Evolutionary conservation across 2,113 vertebrate species (phyloP).

Genomic region (Poecile atricapillus): DNA sequence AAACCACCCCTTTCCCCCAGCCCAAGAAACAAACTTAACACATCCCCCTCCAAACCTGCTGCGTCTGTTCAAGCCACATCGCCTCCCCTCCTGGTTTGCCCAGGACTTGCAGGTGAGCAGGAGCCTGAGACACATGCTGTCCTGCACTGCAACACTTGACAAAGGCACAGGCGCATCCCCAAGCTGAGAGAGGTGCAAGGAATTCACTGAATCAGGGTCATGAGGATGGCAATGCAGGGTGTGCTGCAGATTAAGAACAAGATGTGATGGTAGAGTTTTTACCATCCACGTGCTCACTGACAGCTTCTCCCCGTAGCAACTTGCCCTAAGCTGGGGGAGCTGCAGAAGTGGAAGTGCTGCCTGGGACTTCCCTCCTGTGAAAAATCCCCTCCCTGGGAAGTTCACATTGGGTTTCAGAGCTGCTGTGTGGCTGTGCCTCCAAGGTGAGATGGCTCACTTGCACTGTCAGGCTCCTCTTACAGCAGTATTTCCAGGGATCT

Average conservation of each 20-base stretch:
- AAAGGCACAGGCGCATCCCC: rapidly evolving
- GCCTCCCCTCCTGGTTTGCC: not conserved
- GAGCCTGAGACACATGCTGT: not conserved
- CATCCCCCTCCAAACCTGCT: not conserved
- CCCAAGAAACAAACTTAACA: not conserved
- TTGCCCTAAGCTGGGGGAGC: not conserved
- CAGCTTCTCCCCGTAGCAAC: not conserved
- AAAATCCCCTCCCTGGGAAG: constrained; percentile 13
- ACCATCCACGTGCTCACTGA: rapidly evolving
- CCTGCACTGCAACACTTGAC: not conserved
- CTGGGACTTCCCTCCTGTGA: constrained; percentile 2
- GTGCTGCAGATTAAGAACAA: not conserved
- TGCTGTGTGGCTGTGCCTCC: not conserved
- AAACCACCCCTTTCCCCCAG: not conserved
- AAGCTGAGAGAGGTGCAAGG: not conserved
- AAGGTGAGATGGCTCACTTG: not conserved
- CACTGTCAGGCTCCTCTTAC: rapidly evolving
- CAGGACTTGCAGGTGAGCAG: not conserved
- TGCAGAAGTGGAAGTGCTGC: not conserved
- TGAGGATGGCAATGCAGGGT: rapidly evolving
- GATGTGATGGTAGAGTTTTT: not conserved
- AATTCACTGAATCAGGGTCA: not conserved
- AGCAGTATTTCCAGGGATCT: not conserved
- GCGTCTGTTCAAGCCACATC: rapidly evolving
- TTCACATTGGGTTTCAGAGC: not conserved